These are phyloP conservation scores for Ophion slaviceki DNA, from an alignment of 2,888 invertebrate genomes.

Conservation along the genomic window DNA sequence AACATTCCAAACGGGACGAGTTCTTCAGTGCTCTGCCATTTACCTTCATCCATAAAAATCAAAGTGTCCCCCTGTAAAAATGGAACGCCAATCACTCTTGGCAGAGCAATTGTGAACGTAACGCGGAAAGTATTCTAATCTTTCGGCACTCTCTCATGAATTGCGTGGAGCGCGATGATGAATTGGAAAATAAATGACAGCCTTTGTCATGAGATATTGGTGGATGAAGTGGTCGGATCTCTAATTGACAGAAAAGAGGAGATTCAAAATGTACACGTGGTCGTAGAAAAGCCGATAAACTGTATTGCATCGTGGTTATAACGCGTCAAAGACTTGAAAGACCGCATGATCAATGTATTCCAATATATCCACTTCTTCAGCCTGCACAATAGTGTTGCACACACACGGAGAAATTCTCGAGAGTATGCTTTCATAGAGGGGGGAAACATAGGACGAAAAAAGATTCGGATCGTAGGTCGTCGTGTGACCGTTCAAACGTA, in stretches of 20 bases:
- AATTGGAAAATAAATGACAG: neutral
- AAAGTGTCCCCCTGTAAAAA: neutral
- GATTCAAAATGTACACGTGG: conserved; percentile 12
- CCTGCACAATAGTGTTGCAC: neutral
- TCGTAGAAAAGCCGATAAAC: conserved; percentile 12
- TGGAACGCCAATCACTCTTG: neutral
- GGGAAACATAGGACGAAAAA: conserved; percentile 23
- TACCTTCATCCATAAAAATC: neutral
- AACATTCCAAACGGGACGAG: neutral
- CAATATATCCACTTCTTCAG: conserved; percentile 20
- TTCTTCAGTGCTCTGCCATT: neutral
- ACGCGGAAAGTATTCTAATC: neutral
- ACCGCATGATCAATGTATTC: conserved; percentile 31
- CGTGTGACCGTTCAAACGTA: conserved; percentile 32
- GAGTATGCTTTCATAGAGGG: conserved; percentile 15
- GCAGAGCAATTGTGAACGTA: neutral
- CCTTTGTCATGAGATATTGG: neutral
- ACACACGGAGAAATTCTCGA: neutral
- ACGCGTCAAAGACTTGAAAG: conserved; percentile 27
- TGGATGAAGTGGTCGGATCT: neutral
- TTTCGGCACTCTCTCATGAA: neutral
- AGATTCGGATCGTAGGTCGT: conserved; percentile 63
- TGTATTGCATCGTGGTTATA: conserved; percentile 26
- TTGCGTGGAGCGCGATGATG: too few relatives aligned
- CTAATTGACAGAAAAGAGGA: conserved; percentile 13